Percentiles rank a stretch among this genome's conserved stretches.
Evolutionary conservation across 2,113 vertebrate species (phyloP).

Genomic region (Indicator indicator): DNA sequence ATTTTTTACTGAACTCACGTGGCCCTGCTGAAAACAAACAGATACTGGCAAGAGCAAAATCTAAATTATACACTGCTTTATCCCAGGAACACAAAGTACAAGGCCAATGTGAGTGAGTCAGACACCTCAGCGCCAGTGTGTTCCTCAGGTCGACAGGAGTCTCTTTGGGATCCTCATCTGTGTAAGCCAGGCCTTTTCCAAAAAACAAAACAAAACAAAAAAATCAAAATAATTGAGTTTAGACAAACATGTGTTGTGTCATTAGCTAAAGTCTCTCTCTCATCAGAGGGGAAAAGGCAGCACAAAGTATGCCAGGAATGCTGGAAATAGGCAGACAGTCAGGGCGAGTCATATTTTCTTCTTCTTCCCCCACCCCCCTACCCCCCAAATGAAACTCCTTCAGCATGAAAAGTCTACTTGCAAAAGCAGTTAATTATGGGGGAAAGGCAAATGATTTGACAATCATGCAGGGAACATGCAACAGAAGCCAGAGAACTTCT

Average conservation of each 20-base stretch:
- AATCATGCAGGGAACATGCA: background rate
- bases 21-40: conserved; percentile 56
- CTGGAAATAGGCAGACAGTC: conserved; percentile 48
- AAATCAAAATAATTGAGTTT: conserved; percentile 21
- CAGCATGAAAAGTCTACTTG: conserved; percentile 20
- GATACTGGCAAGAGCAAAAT: conserved; percentile 65
- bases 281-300: conserved; percentile 38
- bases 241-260: conserved; percentile 41
- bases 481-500: background rate
- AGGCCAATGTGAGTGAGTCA: conserved; percentile 46
- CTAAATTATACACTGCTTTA: conserved; percentile 65
- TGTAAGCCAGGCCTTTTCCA: background rate
- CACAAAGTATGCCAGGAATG: conserved; percentile 55
- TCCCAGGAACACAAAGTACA: conserved; percentile 66
- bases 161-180: background rate
- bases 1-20: conserved; percentile 52
- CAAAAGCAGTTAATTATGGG: background rate
- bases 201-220: background rate
- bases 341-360: background rate
- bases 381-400: background rate
- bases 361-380: no score
- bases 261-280: conserved; percentile 42
- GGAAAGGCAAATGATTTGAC: background rate
- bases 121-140: conserved; percentile 38
- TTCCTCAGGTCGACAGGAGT: conserved; percentile 57